Conservation (phyloP, 2,797 vertebrate genomes). For the Gobio occitaniae region DNA sequence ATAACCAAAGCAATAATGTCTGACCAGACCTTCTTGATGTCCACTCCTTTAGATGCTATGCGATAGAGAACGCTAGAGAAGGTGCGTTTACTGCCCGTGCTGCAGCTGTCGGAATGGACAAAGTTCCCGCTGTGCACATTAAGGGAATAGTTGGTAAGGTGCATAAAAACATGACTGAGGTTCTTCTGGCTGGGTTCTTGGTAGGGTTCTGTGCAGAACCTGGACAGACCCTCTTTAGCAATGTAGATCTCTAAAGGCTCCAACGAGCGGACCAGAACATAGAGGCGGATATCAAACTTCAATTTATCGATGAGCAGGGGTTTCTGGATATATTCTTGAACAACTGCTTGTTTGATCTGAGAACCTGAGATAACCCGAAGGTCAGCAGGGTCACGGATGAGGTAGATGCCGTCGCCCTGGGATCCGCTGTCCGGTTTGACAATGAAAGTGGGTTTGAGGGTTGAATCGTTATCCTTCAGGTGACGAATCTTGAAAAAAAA, state of each 20-base stretch:
- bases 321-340: slow-evolving; percentile 95
- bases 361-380: slow-evolving; percentile 80
- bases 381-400: slow-evolving; percentile 92
- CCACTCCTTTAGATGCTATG: slow-evolving; percentile 88
- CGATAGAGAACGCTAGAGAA: slow-evolving; percentile 93
- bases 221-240: slow-evolving; percentile 94
- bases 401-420: slow-evolving; percentile 98
- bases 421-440: slow-evolving; percentile 96
- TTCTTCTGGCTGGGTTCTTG: slow-evolving; percentile 92
- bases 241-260: slow-evolving; percentile 96
- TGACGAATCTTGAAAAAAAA: slow-evolving; percentile 78
- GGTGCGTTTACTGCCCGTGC: slow-evolving; percentile 95
- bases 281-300: slow-evolving; percentile 97
- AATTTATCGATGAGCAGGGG: slow-evolving; percentile 96
- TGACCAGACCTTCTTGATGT: slow-evolving; percentile 96
- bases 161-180: slow-evolving; percentile 95
- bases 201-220: slow-evolving; percentile 96
- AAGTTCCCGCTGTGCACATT: slow-evolving; percentile 95
- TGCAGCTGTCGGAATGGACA: slow-evolving; percentile 90
- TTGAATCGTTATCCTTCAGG: slow-evolving; percentile 84
- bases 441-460: slow-evolving; percentile 91
- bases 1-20: slow-evolving; percentile 96
- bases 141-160: slow-evolving; percentile 96
- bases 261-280: slow-evolving; percentile 92
- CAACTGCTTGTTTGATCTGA: slow-evolving; percentile 87